Percentiles rank a stretch among this genome's conserved stretches.
Evolutionary conservation across 2,888 invertebrate genomes (phyloP).

Genomic region (Diogma glabrata): DNA sequence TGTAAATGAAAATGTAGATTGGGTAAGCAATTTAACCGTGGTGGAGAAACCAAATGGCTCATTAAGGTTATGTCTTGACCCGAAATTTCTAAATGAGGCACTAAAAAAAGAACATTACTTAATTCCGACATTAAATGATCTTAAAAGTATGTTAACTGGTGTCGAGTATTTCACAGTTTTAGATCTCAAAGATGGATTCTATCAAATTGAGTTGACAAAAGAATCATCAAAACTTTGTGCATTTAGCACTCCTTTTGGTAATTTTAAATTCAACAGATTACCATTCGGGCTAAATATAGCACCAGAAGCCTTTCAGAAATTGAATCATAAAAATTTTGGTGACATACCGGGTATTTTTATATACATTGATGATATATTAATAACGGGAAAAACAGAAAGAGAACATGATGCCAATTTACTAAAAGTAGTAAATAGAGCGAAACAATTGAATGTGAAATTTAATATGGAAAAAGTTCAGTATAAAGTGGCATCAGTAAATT

Average conservation of each 20-base stretch:
- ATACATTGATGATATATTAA: slow-evolving; percentile 9
- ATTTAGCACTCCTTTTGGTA: too few species aligned
- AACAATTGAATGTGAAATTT: slow-evolving; percentile 16
- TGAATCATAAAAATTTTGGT: too few species aligned
- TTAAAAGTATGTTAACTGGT: neutral
- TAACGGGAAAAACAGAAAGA: slow-evolving; percentile 13
- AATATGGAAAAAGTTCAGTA: slow-evolving; percentile 13
- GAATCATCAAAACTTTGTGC: too few species aligned
- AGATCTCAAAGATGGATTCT: too few species aligned
- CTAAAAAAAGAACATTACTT: slow-evolving; percentile 13
- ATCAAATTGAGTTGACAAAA: too few species aligned
- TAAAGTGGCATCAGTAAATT: too few species aligned
- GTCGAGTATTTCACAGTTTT: too few species aligned
- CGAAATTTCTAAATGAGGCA: slow-evolving; percentile 14
- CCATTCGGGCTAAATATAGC: too few species aligned
- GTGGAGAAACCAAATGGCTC: slow-evolving; percentile 13
- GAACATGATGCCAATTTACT: too few species aligned
- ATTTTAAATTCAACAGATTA: too few species aligned
- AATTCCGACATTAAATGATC: slow-evolving; percentile 13
- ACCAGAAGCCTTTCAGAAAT: too few species aligned
- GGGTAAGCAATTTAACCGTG: slow-evolving; percentile 13
- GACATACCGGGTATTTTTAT: neutral
- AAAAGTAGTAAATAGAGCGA: too few species aligned
- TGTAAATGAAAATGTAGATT: slow-evolving; percentile 7
- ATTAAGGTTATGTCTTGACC: slow-evolving; percentile 13